A percentile compares a stretch with the other conserved stretches of the same genome.
Conservation (phyloP, 23 tunicate genomes). For the Aplidium turbinatum region DNA sequence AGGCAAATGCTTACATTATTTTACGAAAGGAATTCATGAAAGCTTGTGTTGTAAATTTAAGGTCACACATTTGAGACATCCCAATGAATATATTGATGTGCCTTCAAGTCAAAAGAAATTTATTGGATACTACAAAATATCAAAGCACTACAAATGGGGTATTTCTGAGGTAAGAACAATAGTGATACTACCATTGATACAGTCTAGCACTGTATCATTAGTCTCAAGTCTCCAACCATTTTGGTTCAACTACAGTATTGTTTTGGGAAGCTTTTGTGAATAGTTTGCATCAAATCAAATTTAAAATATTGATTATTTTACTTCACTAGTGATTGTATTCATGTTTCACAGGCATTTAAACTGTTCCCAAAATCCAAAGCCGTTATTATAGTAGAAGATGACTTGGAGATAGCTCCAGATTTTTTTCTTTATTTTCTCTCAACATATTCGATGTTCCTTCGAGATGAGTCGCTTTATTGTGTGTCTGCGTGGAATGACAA, state of each 20-base stretch:
- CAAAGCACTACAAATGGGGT: constrained; percentile 75
- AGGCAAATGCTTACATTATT: too few relatives aligned
- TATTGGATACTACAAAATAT: constrained; percentile 73
- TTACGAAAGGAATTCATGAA: too few relatives aligned
- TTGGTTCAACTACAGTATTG: too few relatives aligned
- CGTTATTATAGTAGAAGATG: constrained; percentile 88
- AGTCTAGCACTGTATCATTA: too few relatives aligned
- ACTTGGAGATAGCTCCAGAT: constrained; percentile 88
- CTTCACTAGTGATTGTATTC: too few relatives aligned
- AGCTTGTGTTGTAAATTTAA: too few relatives aligned
- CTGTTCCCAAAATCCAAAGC: constrained; percentile 55
- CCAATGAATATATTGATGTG: neutral
- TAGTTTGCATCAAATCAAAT: too few relatives aligned
- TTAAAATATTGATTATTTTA: too few relatives aligned
- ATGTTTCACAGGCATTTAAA: constrained; percentile 65
- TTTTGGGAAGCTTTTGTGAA: too few relatives aligned
- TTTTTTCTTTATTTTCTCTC: constrained; percentile 73
- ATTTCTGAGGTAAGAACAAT: constrained; percentile 46
- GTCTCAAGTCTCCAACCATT: too few relatives aligned
- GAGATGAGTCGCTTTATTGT: constrained; percentile 70
- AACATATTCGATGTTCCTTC: constrained; percentile 35
- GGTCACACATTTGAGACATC: constrained; percentile 12
- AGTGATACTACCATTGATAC: too few relatives aligned
- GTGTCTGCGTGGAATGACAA: constrained; percentile 98
- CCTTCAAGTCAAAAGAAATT: constrained; percentile 22